These are phyloP conservation scores for Saccostrea echinata DNA, from an alignment of 1,140 invertebrate species.

Conservation along the genomic window DNA sequence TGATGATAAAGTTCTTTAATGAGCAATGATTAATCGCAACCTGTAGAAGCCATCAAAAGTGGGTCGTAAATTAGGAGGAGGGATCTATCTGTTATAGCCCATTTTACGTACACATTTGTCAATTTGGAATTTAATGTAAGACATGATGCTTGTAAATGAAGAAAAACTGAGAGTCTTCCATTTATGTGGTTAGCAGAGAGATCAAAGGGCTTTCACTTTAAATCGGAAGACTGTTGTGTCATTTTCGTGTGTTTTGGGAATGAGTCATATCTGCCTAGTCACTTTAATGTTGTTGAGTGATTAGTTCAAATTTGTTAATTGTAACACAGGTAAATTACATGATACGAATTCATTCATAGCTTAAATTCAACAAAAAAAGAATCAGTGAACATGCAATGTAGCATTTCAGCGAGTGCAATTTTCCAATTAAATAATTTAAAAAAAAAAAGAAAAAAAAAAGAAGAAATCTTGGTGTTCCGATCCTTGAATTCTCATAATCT, in stretches of 20 bases:
- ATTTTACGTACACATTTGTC: slow-evolving; percentile 17
- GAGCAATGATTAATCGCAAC: slow-evolving; percentile 19
- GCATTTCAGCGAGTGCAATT: not conserved
- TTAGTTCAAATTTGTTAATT: slow-evolving; percentile 38
- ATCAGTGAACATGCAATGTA: not conserved
- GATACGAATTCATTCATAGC: slow-evolving; percentile 14
- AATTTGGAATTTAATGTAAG: slow-evolving; percentile 2
- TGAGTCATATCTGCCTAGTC: slow-evolving; percentile 18
- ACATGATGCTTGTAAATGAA: slow-evolving; percentile 26
- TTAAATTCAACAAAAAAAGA: not conserved
- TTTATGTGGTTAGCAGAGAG: slow-evolving; percentile 3
- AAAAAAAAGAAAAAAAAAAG: too few relatives aligned
- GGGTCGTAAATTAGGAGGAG: slow-evolving; percentile 15
- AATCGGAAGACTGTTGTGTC: not conserved
- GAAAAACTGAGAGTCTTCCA: not conserved
- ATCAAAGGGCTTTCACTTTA: slow-evolving; percentile 14
- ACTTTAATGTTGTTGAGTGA: slow-evolving; percentile 12
- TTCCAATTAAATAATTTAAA: too few relatives aligned
- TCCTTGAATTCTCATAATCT: not conserved
- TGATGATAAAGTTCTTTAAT: slow-evolving; percentile 17
- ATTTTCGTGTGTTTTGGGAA: not conserved
- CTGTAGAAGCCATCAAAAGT: not conserved
- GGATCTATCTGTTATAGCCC: not conserved
- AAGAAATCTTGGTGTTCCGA: not conserved
- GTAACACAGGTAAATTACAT: slow-evolving; percentile 28